These are phyloP conservation scores for Teleogryllus oceanicus DNA, from an alignment of 2,888 invertebrate genomes.

Conservation along the genomic window DNA sequence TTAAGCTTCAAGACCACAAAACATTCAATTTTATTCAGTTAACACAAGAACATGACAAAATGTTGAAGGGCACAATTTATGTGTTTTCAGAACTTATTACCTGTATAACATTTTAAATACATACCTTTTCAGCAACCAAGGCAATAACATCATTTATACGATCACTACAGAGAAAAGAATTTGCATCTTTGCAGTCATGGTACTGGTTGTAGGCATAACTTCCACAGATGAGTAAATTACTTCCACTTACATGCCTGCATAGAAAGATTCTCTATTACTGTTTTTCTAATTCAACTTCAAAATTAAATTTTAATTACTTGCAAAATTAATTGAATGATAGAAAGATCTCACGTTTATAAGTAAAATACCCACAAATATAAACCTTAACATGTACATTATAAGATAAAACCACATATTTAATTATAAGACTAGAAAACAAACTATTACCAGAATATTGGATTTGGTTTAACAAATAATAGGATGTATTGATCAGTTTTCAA, in stretches of 20 bases:
- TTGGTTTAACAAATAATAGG: too few relatives aligned
- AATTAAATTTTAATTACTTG: too few relatives aligned
- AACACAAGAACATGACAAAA: neutral
- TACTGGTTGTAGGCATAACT: constrained; percentile 81
- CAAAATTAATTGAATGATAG: too few relatives aligned
- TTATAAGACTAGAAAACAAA: too few relatives aligned
- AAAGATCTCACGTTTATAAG: neutral
- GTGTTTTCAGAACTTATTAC: neutral
- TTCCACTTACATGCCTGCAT: constrained; percentile 74
- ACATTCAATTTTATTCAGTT: constrained; percentile 12
- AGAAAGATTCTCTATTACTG: constrained; percentile 29
- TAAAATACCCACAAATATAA: too few relatives aligned
- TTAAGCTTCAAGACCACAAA: too few relatives aligned
- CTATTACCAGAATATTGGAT: too few relatives aligned
- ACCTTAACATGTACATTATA: too few relatives aligned
- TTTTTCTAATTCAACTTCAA: too few relatives aligned
- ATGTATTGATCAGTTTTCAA: too few relatives aligned
- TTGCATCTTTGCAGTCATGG: constrained; percentile 81
- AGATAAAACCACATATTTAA: too few relatives aligned
- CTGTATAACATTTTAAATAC: neutral
- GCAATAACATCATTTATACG: constrained; percentile 79
- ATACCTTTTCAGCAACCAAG: constrained; percentile 55
- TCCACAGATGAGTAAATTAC: constrained; percentile 83
- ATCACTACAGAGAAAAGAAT: constrained; percentile 85
- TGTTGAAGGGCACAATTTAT: neutral